A percentile compares a stretch with the other conserved stretches of the same genome.
Evolutionary conservation across 2,113 vertebrate genomes (phyloP).

Genomic region (Motacilla tschutschensis): DNA sequence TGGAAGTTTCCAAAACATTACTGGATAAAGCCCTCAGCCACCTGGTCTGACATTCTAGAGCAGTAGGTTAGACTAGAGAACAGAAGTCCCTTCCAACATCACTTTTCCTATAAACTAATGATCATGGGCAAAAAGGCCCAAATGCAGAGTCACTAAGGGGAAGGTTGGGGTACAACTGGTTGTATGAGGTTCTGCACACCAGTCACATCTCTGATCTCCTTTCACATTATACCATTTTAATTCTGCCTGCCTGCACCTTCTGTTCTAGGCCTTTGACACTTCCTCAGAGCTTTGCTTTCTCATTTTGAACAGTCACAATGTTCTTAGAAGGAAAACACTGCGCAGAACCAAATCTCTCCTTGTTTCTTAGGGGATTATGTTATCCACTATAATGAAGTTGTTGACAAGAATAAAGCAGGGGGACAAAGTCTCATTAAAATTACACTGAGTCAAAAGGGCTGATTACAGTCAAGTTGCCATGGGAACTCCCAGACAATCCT

Average conservation of each 20-base stretch:
- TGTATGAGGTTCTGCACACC: background rate
- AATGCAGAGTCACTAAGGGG: background rate
- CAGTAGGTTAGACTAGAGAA: background rate
- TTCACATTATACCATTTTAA: background rate
- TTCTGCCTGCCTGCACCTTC: background rate
- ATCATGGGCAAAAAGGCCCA: background rate
- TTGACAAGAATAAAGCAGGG: background rate
- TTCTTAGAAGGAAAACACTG: background rate
- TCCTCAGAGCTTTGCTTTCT: background rate
- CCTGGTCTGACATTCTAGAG: background rate
- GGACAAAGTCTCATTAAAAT: background rate
- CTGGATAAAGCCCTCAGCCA: background rate
- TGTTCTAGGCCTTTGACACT: background rate
- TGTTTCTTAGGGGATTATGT: background rate
- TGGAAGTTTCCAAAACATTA: background rate
- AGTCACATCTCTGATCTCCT: background rate
- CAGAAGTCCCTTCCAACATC: background rate
- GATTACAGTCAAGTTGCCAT: background rate
- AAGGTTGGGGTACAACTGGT: background rate
- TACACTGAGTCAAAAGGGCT: background rate
- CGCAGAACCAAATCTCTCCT: background rate
- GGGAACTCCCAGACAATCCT: background rate
- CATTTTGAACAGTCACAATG: background rate
- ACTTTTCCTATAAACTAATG: background rate
- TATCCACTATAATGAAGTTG: background rate